phyloP scores from a whole-genome alignment of 2,797 vertebrate genomes.

The Acanthis flammea region DNA sequence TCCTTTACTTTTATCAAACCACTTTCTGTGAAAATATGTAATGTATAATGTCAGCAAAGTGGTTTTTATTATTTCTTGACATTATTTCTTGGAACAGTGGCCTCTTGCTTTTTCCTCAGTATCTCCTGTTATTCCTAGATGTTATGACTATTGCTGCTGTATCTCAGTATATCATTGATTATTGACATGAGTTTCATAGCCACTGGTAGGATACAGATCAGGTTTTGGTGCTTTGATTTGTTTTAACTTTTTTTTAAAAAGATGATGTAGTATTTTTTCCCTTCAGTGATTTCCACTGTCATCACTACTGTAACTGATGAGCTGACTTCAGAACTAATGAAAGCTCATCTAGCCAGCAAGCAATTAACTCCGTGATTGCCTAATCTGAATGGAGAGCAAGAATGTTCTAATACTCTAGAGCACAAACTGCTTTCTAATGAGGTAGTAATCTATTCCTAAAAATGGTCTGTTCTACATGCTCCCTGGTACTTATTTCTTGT shows the following conservation, averaged over 20 bases:
- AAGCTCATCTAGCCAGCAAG: background rate
- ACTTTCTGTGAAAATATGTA: background rate
- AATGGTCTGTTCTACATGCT: background rate
- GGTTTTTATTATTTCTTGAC: background rate
- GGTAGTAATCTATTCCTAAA: background rate
- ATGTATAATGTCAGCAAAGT: background rate
- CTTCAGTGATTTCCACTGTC: background rate
- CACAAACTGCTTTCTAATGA: background rate
- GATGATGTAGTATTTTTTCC: background rate
- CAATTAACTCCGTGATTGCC: constrained; percentile 1
- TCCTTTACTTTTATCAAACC: background rate
- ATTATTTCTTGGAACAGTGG: background rate
- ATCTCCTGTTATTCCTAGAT: background rate
- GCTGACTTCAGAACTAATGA: constrained; percentile 5
- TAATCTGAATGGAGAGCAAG: background rate
- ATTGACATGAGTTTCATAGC: background rate
- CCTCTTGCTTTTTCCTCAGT: background rate
- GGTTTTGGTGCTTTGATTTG: background rate
- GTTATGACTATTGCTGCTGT: background rate
- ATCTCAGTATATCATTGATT: background rate
- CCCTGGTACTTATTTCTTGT: background rate
- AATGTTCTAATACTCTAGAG: background rate
- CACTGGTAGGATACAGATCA: background rate
- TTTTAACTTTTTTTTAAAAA: background rate
- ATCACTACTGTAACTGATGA: background rate